Percentiles rank a stretch among this genome's conserved stretches.
These are phyloP conservation scores for Hirundo rustica DNA, from an alignment of 2,797 vertebrate genomes.

Conservation along the genomic window DNA sequence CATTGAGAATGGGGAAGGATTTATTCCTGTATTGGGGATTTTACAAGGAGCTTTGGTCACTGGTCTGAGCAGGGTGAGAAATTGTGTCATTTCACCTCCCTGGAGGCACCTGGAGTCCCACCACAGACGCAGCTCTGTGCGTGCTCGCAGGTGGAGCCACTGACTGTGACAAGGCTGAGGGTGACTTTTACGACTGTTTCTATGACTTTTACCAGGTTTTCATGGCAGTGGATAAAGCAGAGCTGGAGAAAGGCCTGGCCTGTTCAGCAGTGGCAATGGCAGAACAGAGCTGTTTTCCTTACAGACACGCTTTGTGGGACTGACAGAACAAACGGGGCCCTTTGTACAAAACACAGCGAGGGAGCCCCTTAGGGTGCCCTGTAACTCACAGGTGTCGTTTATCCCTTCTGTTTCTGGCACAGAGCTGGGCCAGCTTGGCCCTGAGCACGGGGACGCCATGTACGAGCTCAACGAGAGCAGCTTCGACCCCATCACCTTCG, in stretches of 20 bases:
- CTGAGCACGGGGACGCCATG: not conserved
- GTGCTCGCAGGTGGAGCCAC: not conserved
- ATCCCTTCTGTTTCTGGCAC: not conserved
- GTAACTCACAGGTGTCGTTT: not conserved
- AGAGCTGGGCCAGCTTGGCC: not conserved
- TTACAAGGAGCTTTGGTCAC: not conserved
- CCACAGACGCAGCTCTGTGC: not conserved
- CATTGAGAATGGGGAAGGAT: not conserved
- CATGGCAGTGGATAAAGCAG: not conserved
- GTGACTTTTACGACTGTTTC: not conserved
- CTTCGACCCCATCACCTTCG: slow-evolving; percentile 59
- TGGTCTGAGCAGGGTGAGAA: not conserved
- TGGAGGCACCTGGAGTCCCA: not conserved
- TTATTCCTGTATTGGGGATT: not conserved
- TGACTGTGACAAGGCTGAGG: fast-evolving
- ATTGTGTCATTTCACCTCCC: not conserved
- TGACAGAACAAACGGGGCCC: not conserved
- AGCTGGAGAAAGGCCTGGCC: not conserved
- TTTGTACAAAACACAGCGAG: fast-evolving
- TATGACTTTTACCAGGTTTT: not conserved
- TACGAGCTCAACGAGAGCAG: slow-evolving; percentile 44
- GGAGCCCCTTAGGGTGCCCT: not conserved
- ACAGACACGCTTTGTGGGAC: no score
- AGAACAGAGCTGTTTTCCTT: not conserved
- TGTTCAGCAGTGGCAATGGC: not conserved